phyloP scores from a whole-genome alignment of 1,140 invertebrate species.

The Drosophila tani region DNA sequence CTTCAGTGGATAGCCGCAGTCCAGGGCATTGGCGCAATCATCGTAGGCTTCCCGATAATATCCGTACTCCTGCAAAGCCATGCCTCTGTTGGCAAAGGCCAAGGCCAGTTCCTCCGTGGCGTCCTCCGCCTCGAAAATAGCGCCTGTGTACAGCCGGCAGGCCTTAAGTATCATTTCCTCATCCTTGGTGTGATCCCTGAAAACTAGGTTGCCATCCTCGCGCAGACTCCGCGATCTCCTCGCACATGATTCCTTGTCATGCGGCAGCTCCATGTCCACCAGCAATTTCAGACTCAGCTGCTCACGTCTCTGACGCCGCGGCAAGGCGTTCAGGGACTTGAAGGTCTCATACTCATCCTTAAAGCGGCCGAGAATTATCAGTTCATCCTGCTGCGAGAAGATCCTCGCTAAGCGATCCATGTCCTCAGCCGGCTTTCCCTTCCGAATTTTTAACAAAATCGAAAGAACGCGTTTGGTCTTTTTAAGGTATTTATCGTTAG shows the following conservation, averaged over 20 bases:
- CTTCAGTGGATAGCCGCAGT: slow-evolving; percentile 62
- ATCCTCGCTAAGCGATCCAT: slow-evolving; percentile 35
- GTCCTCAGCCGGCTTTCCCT: not conserved
- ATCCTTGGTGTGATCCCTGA: slow-evolving; percentile 10
- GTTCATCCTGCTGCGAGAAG: slow-evolving; percentile 37
- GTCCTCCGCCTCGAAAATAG: slow-evolving; percentile 59
- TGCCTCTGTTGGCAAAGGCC: slow-evolving; percentile 70
- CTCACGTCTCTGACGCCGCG: slow-evolving; percentile 1
- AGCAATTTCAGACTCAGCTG: slow-evolving; percentile 34
- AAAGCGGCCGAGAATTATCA: slow-evolving; percentile 27
- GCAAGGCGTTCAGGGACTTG: slow-evolving; percentile 29
- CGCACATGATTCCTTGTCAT: slow-evolving; percentile 6
- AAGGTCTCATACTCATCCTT: slow-evolving; percentile 61
- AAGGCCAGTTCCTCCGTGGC: slow-evolving; percentile 44
- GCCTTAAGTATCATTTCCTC: slow-evolving; percentile 48
- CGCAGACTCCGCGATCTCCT: slow-evolving; percentile 23
- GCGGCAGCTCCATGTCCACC: slow-evolving; percentile 13
- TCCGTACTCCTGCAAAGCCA: slow-evolving; percentile 70
- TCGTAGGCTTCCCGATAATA: slow-evolving; percentile 76
- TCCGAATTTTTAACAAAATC: slow-evolving; percentile 9
- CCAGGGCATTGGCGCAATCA: slow-evolving; percentile 68
- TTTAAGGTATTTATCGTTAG: slow-evolving; percentile 2
- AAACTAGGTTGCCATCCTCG: slow-evolving; percentile 60
- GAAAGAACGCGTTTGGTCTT: not conserved
- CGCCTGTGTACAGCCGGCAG: slow-evolving; percentile 59